Evolutionary conservation across 2,113 vertebrate genomes (phyloP), one percentile per base, ranked within the genome.

Genomic region (Plecturocebus donacophilus): DNA sequence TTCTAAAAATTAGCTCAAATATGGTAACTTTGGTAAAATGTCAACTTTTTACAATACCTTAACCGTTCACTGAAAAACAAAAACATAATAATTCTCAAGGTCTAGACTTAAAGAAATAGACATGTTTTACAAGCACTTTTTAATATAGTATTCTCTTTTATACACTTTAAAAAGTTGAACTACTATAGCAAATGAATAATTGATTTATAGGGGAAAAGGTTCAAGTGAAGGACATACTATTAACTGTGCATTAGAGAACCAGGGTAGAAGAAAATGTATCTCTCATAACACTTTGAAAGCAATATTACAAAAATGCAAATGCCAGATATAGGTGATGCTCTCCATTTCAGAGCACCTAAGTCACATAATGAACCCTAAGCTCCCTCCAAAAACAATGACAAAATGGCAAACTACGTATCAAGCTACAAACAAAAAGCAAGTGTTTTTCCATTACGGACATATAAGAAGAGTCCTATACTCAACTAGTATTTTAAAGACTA

Each of bases 151-250:
- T 68, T 96, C 68, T 92, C 91, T 88, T 94, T 94, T 81, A 75
- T 40, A 47, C 30, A 95, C 94, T 89, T 96, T 83, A 82, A 79
- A 96, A 95, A 96, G 84, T 23, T 92, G 32, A 96, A 87, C 45
- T 82, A 95, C 68, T 49, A 49, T 5, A 94, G 19, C 58, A 95
- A 77, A 96, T n/a, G 54, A 38, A 86, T 90, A 96, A 97, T 8
- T 96, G 94, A 94, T 92, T 97, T 95, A 95, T 23, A 27, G 71
- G 32, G 71, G 52, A 3, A 61, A 76, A 75, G 95, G 87, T 96
- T 91, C 81, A 90, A 88, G 75, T 45, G 75, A 95, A 97, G 92
- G 94, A 94, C 40, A 58, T 56, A 66, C 19, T 91, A 56, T 30
- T 35, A 94, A 95, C 77, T 84, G 90, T 47, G 71, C 90, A 92